Percentiles rank a stretch among this genome's conserved stretches.
Conservation (phyloP, 2,888 invertebrate genomes). For the Drosophila nigricruria region DNA sequence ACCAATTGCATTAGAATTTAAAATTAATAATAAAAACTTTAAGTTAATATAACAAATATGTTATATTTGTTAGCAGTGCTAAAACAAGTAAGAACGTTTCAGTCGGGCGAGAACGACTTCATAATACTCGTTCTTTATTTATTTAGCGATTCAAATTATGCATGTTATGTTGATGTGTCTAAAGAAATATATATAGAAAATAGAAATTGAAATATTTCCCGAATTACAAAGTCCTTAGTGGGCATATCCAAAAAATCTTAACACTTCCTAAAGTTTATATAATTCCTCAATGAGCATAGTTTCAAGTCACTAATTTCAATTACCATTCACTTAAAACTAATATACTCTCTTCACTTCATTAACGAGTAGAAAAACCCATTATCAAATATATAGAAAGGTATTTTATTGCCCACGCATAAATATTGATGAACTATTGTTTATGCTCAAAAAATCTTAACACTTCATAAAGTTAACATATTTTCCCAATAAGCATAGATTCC, state of each 20-base stretch:
- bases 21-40: neutral
- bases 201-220: too few relatives aligned
- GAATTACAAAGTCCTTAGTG: neutral
- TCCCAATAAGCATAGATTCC: too few relatives aligned
- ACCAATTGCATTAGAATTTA: too few relatives aligned
- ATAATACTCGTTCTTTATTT: neutral
- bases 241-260: neutral
- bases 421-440: neutral
- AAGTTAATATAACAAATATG: neutral
- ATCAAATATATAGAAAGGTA: neutral
- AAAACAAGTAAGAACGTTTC: neutral
- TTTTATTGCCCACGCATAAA: neutral
- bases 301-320: neutral
- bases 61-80: neutral
- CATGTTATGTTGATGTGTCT: too few relatives aligned
- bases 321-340: too few relatives aligned
- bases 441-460: too few relatives aligned
- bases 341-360: neutral
- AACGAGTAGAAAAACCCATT: neutral
- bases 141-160: neutral
- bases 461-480: too few relatives aligned
- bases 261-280: too few relatives aligned
- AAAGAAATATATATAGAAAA: neutral
- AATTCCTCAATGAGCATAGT: too few relatives aligned
- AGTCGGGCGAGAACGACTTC: neutral